Conservation (phyloP, 2,888 invertebrate genomes). For the Ashinkailepas kermadecensis region DNA sequence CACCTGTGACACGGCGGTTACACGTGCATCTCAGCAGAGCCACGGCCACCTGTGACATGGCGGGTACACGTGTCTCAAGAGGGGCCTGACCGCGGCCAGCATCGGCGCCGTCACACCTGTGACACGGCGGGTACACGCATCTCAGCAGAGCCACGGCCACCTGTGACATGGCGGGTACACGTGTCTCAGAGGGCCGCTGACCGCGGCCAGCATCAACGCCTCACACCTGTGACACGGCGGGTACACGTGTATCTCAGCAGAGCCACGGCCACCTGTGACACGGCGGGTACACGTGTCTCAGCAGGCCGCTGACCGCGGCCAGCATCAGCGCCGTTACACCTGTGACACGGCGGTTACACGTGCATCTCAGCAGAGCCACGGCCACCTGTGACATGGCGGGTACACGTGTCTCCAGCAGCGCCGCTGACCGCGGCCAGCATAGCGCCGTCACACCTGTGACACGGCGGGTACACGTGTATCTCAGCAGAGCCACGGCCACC, state of each 20-base stretch:
- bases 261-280: conserved; percentile 28
- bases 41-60: no score
- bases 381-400: no score
- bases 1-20: conserved; percentile 34
- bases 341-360: no score
- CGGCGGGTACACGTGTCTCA: conserved; percentile 36
- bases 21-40: conserved; percentile 38
- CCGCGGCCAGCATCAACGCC: conserved; percentile 43
- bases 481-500: no score
- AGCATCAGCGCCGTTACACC: conserved; percentile 43
- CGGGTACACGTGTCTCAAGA: conserved; percentile 37
- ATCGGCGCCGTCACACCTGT: conserved; percentile 42
- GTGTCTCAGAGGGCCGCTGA: conserved; percentile 42
- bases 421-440: conserved; percentile 44
- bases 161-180: no score
- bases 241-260: conserved; percentile 36
- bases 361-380: conserved; percentile 42
- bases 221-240: conserved; percentile 36
- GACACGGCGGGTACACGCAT: no score
- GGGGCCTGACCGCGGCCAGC: conserved; percentile 42
- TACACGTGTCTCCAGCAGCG: no score
- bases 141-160: conserved; percentile 37
- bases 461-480: no score
- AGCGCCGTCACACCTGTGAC: conserved; percentile 42
- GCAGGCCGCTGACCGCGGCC: conserved; percentile 42